Base-by-base conservation (phyloP, 2,113 vertebrate genomes). In the Melanotaenia duboulayi region DNA sequence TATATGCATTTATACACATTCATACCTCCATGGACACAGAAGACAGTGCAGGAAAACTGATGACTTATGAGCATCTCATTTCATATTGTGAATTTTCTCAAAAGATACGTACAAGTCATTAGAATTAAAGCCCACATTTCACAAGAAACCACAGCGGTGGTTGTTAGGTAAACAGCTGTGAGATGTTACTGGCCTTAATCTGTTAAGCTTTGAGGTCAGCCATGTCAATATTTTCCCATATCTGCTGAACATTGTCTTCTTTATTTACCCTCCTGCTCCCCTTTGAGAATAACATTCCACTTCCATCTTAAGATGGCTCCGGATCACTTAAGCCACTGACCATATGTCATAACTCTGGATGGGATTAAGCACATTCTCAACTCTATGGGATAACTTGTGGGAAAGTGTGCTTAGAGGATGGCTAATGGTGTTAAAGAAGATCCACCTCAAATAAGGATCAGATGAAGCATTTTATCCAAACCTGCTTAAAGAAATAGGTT, bases 311-410 rank as follows among this genome's bases (percentile, higher is more conserved):
- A 87, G 81, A 83, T 68, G 71, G 61, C 71, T 65, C 71, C 57
- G 5, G 88, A 90, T 84, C 85, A 70, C 87, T 85, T 92, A 87
- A 92, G 86, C 87, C 76, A 50, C 81, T 60, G 87, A 77, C 89
- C 90, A 90, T 87, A 85, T 90, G 89, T 90, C 90, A 84, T 83
- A 88, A 90, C 86, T 85, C 77, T 81, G 80, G 52, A 7, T 49
- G 5, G 86, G 84, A 90, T 90, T 89, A 90, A 50, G 65, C 71
- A 76, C 87, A 87, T 88, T 89, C 89, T 87, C 82, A 80, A 62
- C 81, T 84, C 86, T 84, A 86, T 80, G 76, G 84, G 68, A 52
- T 23, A 20, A 71, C 24, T 58, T 78, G 80, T 87, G 85, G 87
- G 85, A 89, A 87, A 81, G 68, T 69, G 74, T 72, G 71, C 16